These are phyloP conservation scores for Brachyalestes nurse DNA, from an alignment of 2,797 vertebrate species.

Conservation along the genomic window DNA sequence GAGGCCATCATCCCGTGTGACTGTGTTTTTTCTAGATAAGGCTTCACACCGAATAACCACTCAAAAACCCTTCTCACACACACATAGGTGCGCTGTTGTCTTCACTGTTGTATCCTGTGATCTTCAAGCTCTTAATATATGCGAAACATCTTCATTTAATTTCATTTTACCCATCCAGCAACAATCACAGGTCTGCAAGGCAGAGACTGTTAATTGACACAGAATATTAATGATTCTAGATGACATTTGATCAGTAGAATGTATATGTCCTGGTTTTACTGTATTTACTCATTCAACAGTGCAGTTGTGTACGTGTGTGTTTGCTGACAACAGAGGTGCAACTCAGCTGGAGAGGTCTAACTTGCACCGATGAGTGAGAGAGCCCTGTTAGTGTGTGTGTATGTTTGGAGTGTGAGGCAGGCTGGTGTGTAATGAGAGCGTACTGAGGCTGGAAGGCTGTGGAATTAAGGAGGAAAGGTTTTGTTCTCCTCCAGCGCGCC, in stretches of 20 bases:
- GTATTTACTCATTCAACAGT: too few species aligned
- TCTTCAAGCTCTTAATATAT: constrained; percentile 39
- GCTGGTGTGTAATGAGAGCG: constrained; percentile 48
- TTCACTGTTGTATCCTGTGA: background rate
- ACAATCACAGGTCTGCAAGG: background rate
- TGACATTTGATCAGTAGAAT: too few species aligned
- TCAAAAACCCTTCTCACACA: constrained; percentile 4
- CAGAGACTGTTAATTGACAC: too few species aligned
- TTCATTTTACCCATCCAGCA: constrained; percentile 25
- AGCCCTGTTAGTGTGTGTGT: constrained; percentile 12
- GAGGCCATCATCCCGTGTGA: constrained; percentile 48
- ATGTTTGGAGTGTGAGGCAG: constrained; percentile 16
- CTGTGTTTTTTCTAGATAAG: constrained; percentile 55
- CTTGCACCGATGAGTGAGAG: background rate
- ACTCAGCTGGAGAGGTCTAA: constrained; percentile 5
- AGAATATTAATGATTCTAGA: too few species aligned
- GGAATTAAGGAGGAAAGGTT: constrained; percentile 54
- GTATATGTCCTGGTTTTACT: too few species aligned
- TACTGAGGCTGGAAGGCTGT: constrained; percentile 37
- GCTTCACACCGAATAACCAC: constrained; percentile 24
- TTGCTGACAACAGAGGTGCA: constrained; percentile 10
- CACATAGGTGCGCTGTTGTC: constrained; percentile 29
- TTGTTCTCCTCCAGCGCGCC: constrained; percentile 32
- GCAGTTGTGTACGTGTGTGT: background rate
- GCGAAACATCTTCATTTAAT: constrained; percentile 30